These are phyloP conservation scores for Xestoiulus laeticollis DNA, from an alignment of 2,888 invertebrate species.

Conservation along the genomic window DNA sequence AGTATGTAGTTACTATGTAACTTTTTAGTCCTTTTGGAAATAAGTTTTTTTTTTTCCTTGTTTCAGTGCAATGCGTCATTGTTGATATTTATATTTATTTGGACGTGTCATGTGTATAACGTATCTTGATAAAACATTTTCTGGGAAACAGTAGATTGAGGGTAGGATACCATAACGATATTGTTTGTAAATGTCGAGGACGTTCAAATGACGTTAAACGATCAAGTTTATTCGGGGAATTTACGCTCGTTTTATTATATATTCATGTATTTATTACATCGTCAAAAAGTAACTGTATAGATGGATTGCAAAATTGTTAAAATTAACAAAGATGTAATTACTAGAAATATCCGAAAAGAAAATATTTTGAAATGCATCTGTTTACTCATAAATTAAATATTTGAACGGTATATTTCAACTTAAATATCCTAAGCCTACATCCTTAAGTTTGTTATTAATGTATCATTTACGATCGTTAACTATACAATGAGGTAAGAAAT, in stretches of 20 bases:
- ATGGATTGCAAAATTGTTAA: neutral
- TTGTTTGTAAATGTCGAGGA: conserved; percentile 25
- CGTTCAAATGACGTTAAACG: neutral
- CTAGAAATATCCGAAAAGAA: too few relatives aligned
- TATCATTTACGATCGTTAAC: neutral
- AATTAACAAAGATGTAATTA: neutral
- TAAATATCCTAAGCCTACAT: neutral
- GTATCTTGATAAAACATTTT: neutral
- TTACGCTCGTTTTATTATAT: neutral
- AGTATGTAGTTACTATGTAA: neutral
- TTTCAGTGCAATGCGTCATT: neutral
- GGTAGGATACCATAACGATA: neutral
- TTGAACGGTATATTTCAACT: neutral
- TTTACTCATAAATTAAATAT: too few relatives aligned
- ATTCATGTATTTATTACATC: neutral
- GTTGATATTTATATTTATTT: neutral
- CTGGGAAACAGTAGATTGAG: neutral
- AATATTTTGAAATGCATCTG: too few relatives aligned
- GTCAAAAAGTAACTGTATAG: neutral
- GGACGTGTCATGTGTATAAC: neutral
- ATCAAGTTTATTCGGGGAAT: neutral
- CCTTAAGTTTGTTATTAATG: neutral
- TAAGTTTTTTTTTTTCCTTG: neutral
- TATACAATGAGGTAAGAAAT: neutral
- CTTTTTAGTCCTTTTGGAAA: too few relatives aligned